Evolutionary conservation across 2,888 invertebrate genomes (phyloP), one percentile per base, ranked within the genome.

Genomic region (Meandrusa payeni): DNA sequence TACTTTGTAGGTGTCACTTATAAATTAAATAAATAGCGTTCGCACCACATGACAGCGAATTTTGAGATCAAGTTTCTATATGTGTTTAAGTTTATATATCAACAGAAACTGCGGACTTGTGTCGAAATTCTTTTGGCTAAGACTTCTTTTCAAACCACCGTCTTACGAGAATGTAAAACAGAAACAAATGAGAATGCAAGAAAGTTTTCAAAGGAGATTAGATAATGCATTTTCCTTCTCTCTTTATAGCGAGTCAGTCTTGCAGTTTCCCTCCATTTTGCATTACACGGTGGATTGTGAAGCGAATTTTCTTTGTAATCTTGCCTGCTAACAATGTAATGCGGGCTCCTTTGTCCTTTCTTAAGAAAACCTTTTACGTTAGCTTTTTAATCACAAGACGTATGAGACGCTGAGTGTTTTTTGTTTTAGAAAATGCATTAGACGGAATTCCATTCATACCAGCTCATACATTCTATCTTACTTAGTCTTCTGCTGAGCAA

Each of bases 221-320:
- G 42, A 37, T 43, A 43, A 43, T 43, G 37, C 42, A 43, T 37
- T 29, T 37, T 20, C 13, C 26, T 33, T 12, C 7, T 10, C 10
- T 28, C 28, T 34, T 33, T 24, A 32, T 17, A 29, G 11, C 5
- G 10, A 40, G 36, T 11, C 15, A 9, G 36, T 37, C 23, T 36
- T 32, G 12, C 24, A 23, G 24, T 26, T 40, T 31, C 36, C 10
- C 20, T 28, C 13, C 26, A 31, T 43, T 37, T 42, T 12, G 9
- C 19, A 26, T 22, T 23, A 31, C 15, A 10, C n/a, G 22, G 19
- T 11, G 26, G 24, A 12, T 40, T 31, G 24, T 31, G 12, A 19
- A 40, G 31, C 24, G 32, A 39, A 38, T 23, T 23, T 29, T 26
- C 40, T 32, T 40, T 40, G 32, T 34, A 5, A 28, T 9, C n/a